A percentile compares a stretch with the other conserved stretches of the same genome.
Conservation (phyloP, 1,140 invertebrate species). For the Venturia canescens region DNA sequence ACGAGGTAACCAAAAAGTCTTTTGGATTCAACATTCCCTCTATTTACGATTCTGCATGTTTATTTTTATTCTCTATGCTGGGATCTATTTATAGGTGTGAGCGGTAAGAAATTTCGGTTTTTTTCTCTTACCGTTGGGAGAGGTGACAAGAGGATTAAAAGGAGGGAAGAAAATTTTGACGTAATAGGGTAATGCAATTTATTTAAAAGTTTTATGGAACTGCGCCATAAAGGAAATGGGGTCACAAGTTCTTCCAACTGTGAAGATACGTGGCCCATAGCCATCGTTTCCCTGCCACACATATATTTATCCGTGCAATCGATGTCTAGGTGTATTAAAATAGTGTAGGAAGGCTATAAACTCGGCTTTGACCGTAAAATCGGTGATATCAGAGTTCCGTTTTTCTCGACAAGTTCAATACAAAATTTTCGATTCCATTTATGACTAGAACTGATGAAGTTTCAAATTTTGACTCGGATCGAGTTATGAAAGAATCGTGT, state of each 20-base stretch:
- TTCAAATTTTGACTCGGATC: too few species aligned
- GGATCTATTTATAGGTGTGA: neutral
- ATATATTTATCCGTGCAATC: conserved; percentile 10
- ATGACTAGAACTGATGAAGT: too few species aligned
- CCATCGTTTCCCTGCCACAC: conserved; percentile 21
- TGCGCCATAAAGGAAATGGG: conserved; percentile 62
- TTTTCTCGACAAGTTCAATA: conserved; percentile 4
- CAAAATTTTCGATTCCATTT: neutral
- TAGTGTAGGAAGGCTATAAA: neutral
- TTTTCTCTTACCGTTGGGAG: neutral
- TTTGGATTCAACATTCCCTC: too few species aligned
- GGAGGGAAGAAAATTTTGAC: conserved; percentile 47
- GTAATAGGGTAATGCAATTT: conserved; percentile 62
- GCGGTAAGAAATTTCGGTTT: neutral
- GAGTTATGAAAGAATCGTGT: too few species aligned
- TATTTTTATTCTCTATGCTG: too few species aligned
- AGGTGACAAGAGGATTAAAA: neutral
- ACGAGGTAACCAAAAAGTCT: too few species aligned
- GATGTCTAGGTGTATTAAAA: neutral
- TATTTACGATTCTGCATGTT: too few species aligned
- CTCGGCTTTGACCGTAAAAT: conserved; percentile 1
- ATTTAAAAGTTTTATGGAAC: conserved; percentile 64
- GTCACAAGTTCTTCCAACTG: conserved; percentile 59
- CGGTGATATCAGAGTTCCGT: conserved; percentile 13
- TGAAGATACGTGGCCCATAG: conserved; percentile 56